These are phyloP conservation scores for Dynastes hyllus DNA, from an alignment of 2,888 invertebrate genomes.

Conservation along the genomic window DNA sequence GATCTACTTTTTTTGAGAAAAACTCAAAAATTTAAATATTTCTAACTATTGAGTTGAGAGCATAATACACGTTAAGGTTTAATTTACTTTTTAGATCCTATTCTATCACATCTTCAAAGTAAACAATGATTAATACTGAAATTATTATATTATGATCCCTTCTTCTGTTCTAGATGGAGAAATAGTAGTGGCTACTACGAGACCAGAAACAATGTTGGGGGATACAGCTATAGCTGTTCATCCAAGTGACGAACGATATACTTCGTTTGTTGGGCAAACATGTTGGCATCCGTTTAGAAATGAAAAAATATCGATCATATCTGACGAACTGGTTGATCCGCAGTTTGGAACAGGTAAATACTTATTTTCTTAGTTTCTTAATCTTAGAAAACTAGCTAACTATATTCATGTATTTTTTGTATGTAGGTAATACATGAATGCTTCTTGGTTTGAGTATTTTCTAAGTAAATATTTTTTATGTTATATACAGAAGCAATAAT, in stretches of 20 bases:
- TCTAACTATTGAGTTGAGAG: too few relatives aligned
- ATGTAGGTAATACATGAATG: background rate
- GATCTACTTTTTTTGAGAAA: too few relatives aligned
- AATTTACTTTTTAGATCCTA: too few relatives aligned
- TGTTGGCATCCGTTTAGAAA: constrained; percentile 92
- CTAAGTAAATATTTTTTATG: too few relatives aligned
- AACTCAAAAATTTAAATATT: too few relatives aligned
- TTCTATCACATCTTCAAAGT: too few relatives aligned
- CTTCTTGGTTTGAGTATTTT: too few relatives aligned
- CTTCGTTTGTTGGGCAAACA: constrained; percentile 85
- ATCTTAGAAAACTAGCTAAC: background rate
- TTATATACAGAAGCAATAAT: too few relatives aligned
- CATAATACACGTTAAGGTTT: too few relatives aligned
- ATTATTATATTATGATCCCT: too few relatives aligned
- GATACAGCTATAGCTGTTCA: constrained; percentile 99
- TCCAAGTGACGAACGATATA: constrained; percentile 91
- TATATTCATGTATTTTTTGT: background rate
- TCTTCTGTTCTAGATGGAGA: constrained; percentile 76
- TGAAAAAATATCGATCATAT: constrained; percentile 89
- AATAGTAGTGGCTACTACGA: constrained; percentile 95
- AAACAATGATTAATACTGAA: too few relatives aligned
- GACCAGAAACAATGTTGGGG: constrained; percentile 98
- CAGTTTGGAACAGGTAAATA: constrained; percentile 89
- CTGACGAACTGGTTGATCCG: constrained; percentile 95
- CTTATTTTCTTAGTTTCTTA: background rate